Percentiles rank a stretch among this genome's conserved stretches.
Conservation (phyloP, 2,888 invertebrate genomes). For the Orgyia antiqua region DNA sequence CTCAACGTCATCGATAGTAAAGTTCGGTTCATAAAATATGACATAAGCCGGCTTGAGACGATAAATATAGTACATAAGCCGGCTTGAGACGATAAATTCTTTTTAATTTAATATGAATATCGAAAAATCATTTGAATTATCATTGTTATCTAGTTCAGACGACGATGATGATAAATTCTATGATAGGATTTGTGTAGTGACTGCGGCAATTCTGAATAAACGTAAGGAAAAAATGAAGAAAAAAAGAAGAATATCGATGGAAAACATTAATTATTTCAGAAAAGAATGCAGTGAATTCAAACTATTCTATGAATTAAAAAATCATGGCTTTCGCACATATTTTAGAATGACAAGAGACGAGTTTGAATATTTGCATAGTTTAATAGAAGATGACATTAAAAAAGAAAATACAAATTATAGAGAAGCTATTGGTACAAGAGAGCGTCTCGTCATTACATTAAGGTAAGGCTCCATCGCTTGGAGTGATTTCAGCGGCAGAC, state of each 20-base stretch:
- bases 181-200: constrained; percentile 6
- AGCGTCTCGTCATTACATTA: constrained; percentile 19
- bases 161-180: constrained; percentile 10
- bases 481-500: constrained; percentile 11
- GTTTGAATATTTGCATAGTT: constrained; percentile 9
- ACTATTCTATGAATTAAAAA: constrained; percentile 3
- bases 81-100: too few relatives aligned
- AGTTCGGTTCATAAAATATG: too few relatives aligned
- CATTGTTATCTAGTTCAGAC: constrained; percentile 11
- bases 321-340: constrained; percentile 5
- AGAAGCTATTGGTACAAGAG: constrained; percentile 19
- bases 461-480: constrained; percentile 16
- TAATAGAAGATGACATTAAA: constrained; percentile 10
- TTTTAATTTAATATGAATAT: not conserved
- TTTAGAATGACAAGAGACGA: constrained; percentile 13
- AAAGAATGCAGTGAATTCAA: constrained; percentile 10
- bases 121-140: constrained; percentile 1
- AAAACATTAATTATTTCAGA: constrained; percentile 12
- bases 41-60: too few relatives aligned
- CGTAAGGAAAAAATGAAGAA: constrained; percentile 4
- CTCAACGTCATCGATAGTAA: too few relatives aligned
- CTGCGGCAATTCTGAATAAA: constrained; percentile 10
- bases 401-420: constrained; percentile 18
- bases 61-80: too few relatives aligned
- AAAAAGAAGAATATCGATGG: constrained; percentile 12